These are phyloP conservation scores for Columba guinea DNA, from an alignment of 2,797 vertebrate species.

Conservation along the genomic window DNA sequence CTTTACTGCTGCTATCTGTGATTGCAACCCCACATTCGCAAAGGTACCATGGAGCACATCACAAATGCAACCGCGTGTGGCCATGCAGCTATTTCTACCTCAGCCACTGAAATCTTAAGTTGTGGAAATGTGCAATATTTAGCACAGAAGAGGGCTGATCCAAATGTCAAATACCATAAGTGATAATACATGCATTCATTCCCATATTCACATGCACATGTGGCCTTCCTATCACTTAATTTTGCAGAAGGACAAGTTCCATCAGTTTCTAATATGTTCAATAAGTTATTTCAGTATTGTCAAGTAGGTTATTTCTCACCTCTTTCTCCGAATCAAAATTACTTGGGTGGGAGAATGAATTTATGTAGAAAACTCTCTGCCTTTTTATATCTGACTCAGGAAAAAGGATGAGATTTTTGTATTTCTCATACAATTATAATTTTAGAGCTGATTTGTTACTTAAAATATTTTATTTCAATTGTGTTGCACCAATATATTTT, in stretches of 20 bases:
- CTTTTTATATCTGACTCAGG: background rate
- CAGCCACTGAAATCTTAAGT: background rate
- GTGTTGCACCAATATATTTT: background rate
- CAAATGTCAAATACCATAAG: accelerated
- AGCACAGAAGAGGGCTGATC: background rate
- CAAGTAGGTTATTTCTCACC: slow-evolving; percentile 55
- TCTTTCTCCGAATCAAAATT: slow-evolving; percentile 37
- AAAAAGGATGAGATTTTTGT: background rate
- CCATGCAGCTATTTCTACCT: background rate
- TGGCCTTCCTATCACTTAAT: background rate
- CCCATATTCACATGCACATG: background rate
- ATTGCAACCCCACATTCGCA: background rate
- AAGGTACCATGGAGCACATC: background rate
- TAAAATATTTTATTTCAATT: slow-evolving; percentile 4
- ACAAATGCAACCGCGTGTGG: background rate
- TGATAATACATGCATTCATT: background rate
- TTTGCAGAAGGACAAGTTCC: slow-evolving; percentile 7
- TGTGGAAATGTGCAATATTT: background rate
- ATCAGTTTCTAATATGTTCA: slow-evolving; percentile 30
- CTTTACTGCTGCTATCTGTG: background rate
- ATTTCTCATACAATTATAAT: slow-evolving; percentile 2
- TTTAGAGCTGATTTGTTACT: background rate
- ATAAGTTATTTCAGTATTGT: slow-evolving; percentile 46
- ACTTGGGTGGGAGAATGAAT: slow-evolving; percentile 20
- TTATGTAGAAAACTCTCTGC: background rate